Conservation (phyloP, 2,888 invertebrate genomes). For the Andrena dorsata region DNA sequence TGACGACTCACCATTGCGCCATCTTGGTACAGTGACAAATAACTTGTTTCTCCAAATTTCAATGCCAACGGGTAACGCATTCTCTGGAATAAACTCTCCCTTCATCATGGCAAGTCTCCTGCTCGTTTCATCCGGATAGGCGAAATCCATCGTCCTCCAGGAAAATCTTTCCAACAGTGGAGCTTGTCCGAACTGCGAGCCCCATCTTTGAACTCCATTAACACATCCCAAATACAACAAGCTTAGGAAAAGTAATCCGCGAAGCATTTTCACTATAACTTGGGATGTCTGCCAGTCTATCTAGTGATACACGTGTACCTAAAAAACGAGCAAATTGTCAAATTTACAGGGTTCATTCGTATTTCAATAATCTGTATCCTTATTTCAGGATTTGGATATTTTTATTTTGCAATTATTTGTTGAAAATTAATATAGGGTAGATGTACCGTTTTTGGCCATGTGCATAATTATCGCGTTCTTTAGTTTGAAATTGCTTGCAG, state of each 20-base stretch:
- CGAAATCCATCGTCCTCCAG: constrained; percentile 92
- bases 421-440: not conserved
- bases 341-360: not conserved
- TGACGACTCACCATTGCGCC: constrained; percentile 89
- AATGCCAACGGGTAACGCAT: constrained; percentile 93
- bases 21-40: constrained; percentile 93
- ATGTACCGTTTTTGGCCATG: too few species aligned
- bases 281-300: not conserved
- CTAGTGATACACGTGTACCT: not conserved
- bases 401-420: not conserved
- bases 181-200: constrained; percentile 80
- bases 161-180: constrained; percentile 89
- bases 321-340: not conserved
- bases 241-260: constrained; percentile 48
- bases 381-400: not conserved
- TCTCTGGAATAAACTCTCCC: constrained; percentile 90
- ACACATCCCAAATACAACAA: constrained; percentile 43
- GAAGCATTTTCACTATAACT: constrained; percentile 24
- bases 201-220: constrained; percentile 70
- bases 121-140: constrained; percentile 88
- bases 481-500: too few species aligned
- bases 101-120: constrained; percentile 88
- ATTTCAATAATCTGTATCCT: not conserved
- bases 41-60: constrained; percentile 93
- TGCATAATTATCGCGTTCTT: too few species aligned